Percentiles rank a stretch among this genome's conserved stretches.
These are phyloP conservation scores for Drosophila neonasuta DNA, from an alignment of 2,888 invertebrate species.

Conservation along the genomic window DNA sequence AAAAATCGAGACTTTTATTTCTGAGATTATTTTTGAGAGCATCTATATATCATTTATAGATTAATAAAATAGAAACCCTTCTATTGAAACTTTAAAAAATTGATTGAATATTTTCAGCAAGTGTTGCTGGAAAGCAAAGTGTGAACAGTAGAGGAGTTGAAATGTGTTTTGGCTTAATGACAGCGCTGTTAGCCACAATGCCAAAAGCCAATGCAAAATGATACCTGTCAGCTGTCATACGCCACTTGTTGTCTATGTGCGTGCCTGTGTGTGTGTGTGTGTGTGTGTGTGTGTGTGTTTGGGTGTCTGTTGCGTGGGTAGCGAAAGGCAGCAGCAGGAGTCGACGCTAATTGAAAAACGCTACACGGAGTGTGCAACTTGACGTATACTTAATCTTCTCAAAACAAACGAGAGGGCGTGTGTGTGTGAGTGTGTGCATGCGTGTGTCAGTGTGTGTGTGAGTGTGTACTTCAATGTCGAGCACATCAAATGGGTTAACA, in stretches of 20 bases:
- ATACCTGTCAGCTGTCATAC: slow-evolving; percentile 55
- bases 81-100: not conserved
- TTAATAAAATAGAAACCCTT: no score
- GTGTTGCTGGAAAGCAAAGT: not conserved
- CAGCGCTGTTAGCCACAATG: slow-evolving; percentile 37
- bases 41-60: no score
- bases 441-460: slow-evolving; percentile 22
- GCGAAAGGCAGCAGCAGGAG: slow-evolving; percentile 6
- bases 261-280: not conserved
- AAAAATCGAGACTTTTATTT: no score
- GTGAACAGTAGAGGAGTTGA: not conserved
- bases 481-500: slow-evolving; percentile 68
- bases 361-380: slow-evolving; percentile 61
- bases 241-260: slow-evolving; percentile 38
- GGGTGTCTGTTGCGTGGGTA: not conserved
- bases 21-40: no score
- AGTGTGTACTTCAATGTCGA: slow-evolving; percentile 50
- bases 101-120: not conserved
- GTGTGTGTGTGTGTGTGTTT: not conserved
- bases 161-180: slow-evolving; percentile 32
- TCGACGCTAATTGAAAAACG: slow-evolving; percentile 67
- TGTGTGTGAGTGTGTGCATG: slow-evolving; percentile 21
- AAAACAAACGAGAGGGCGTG: slow-evolving; percentile 23
- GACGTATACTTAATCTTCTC: slow-evolving; percentile 73
- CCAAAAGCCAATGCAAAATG: slow-evolving; percentile 38